Percentiles rank a stretch among this genome's conserved stretches.
phyloP scores from a whole-genome alignment of 2,888 invertebrate genomes.

The Pediacus dermestoides region DNA sequence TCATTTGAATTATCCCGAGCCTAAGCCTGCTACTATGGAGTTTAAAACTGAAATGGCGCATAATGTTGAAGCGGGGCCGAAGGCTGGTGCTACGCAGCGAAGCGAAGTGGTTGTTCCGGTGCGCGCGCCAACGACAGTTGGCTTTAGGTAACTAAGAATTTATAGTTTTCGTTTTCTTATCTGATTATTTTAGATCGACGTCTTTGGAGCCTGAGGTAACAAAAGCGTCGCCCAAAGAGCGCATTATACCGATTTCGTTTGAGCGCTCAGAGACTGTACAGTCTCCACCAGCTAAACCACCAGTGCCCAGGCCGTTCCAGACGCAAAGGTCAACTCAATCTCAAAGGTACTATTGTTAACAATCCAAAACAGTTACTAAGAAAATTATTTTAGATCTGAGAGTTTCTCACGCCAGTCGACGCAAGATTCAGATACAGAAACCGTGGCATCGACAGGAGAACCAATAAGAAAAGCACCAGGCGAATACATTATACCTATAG shows the following conservation, averaged over 20 bases:
- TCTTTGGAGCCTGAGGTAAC: constrained; percentile 21
- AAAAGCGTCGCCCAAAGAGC: constrained; percentile 53
- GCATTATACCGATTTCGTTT: constrained; percentile 64
- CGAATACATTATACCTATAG: constrained; percentile 91
- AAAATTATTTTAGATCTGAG: constrained; percentile 36
- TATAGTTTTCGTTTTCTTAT: neutral
- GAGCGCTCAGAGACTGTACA: constrained; percentile 44
- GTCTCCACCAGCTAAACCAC: constrained; percentile 48
- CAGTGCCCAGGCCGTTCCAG: constrained; percentile 51
- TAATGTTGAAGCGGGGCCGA: constrained; percentile 50
- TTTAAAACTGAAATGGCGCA: constrained; percentile 62
- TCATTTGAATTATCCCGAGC: constrained; percentile 54
- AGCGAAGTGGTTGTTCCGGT: constrained; percentile 60
- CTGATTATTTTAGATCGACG: constrained; percentile 8
- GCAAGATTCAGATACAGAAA: constrained; percentile 68
- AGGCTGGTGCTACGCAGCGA: constrained; percentile 50
- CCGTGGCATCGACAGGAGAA: constrained; percentile 57
- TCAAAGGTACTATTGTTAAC: constrained; percentile 36
- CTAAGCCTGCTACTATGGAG: constrained; percentile 50
- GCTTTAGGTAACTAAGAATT: constrained; percentile 4
- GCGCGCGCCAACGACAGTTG: constrained; percentile 35
- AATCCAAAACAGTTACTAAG: constrained; percentile 6
- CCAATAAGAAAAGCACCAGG: constrained; percentile 85
- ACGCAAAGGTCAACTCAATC: constrained; percentile 50
- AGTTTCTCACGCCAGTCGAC: constrained; percentile 63